These are phyloP conservation scores for Anguilla obscura DNA, from an alignment of 2,797 vertebrate genomes.

Conservation along the genomic window DNA sequence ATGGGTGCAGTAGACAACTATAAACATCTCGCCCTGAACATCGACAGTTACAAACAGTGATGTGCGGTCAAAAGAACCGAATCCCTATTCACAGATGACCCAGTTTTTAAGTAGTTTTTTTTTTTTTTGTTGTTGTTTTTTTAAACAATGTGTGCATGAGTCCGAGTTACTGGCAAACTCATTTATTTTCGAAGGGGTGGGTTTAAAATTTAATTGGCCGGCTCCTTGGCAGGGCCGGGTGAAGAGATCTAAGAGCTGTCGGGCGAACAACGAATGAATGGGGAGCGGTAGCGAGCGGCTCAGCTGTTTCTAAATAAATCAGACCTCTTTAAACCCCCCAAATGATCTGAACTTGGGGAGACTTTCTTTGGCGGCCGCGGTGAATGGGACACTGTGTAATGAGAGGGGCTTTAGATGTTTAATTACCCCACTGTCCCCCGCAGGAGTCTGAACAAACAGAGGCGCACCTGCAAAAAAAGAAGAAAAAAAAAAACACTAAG, in stretches of 20 bases:
- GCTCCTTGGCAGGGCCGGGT: background rate
- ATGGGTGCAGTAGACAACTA: background rate
- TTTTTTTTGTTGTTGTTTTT: too few relatives aligned
- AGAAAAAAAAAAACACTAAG: background rate
- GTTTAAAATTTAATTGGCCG: background rate
- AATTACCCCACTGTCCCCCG: constrained; percentile 22
- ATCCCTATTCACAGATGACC: background rate
- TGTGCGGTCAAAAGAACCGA: background rate
- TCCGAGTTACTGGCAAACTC: background rate
- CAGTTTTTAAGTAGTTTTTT: background rate
- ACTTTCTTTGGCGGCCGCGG: background rate
- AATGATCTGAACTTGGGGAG: constrained; percentile 6
- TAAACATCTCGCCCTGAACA: background rate
- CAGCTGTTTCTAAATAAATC: background rate
- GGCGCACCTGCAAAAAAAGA: background rate
- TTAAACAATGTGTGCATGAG: background rate
- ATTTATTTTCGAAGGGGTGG: background rate
- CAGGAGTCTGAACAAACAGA: constrained; percentile 4
- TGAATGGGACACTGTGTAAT: constrained; percentile 11
- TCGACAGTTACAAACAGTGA: background rate
- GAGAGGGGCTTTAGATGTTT: background rate
- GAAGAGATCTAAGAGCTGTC: background rate
- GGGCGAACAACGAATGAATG: background rate
- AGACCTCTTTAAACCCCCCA: background rate
- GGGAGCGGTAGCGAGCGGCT: background rate